Evolutionary conservation across 2,888 invertebrate species (phyloP).

Genomic region (Nemotelus pantherinus): DNA sequence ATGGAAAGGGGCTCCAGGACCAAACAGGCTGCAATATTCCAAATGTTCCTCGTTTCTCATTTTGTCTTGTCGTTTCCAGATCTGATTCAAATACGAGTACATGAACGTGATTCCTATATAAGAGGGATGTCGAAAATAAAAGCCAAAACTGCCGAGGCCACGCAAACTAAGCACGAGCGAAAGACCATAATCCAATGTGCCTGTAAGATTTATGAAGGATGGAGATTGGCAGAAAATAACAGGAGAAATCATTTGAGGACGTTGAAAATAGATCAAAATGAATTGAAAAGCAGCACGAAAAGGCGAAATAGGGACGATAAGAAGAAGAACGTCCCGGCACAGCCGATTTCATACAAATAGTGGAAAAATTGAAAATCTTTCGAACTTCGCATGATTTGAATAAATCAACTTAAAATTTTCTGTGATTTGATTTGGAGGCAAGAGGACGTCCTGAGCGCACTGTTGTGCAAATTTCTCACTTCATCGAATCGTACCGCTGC

Average conservation of each 20-base stretch:
- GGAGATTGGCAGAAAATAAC: conserved; percentile 37
- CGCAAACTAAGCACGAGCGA: not conserved
- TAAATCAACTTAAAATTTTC: conserved; percentile 54
- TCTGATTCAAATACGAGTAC: not conserved
- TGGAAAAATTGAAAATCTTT: conserved; percentile 43
- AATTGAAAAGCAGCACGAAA: conserved; percentile 3
- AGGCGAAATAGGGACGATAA: not conserved
- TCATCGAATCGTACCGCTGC: not conserved
- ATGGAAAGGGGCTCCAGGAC: not conserved
- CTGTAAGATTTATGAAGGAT: conserved; percentile 36
- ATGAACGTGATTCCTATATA: conserved; percentile 10
- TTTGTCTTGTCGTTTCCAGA: conserved; percentile 27
- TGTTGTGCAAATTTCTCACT: conserved; percentile 22
- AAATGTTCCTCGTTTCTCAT: conserved; percentile 23
- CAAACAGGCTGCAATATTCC: not conserved
- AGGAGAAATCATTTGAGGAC: conserved; percentile 27
- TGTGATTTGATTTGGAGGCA: conserved; percentile 52
- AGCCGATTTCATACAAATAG: not conserved
- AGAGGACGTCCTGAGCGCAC: not conserved
- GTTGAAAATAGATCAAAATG: conserved; percentile 8
- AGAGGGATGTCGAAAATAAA: conserved; percentile 13
- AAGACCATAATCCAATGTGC: conserved; percentile 16
- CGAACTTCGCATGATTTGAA: conserved; percentile 53
- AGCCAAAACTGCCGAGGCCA: not conserved
- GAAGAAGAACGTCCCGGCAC: not conserved